A percentile compares a stretch with the other conserved stretches of the same genome.
phyloP scores from a whole-genome alignment of 2,888 invertebrate genomes.

The Anthrax anthrax region DNA sequence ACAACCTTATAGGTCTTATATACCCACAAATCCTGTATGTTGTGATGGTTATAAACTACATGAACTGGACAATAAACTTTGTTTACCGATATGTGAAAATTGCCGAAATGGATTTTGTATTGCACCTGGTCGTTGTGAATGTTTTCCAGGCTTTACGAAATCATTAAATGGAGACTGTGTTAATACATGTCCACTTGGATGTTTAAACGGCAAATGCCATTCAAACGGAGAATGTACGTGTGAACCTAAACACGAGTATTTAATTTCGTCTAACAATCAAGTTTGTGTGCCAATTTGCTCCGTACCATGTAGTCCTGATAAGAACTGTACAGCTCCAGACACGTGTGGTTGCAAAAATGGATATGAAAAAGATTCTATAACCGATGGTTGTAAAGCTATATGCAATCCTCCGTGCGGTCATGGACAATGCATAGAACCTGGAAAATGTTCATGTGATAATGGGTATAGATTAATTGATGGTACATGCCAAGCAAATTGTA shows the following conservation, averaged over 20 bases:
- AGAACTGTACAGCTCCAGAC: constrained; percentile 26
- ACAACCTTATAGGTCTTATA: no score
- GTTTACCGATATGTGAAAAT: constrained; percentile 25
- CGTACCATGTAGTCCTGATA: constrained; percentile 23
- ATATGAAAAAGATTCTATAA: constrained; percentile 18
- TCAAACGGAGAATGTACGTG: constrained; percentile 48
- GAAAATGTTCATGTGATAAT: constrained; percentile 21
- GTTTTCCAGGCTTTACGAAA: constrained; percentile 27
- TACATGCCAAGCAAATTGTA: constrained; percentile 3
- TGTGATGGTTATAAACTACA: constrained; percentile 56
- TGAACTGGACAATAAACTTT: constrained; percentile 36
- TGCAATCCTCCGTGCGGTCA: constrained; percentile 28
- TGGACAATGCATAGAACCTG: constrained; percentile 32
- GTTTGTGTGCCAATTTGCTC: constrained; percentile 47
- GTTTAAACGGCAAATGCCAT: constrained; percentile 48
- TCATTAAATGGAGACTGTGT: constrained; percentile 29
- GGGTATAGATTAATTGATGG: constrained; percentile 9
- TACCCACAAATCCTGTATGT: constrained; percentile 29
- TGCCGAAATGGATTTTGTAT: constrained; percentile 33
- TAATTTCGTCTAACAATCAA: no score
- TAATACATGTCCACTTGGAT: constrained; percentile 32
- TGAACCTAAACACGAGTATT: constrained; percentile 37
- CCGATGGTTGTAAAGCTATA: constrained; percentile 23
- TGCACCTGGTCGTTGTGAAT: constrained; percentile 29
- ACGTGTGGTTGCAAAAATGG: constrained; percentile 30